Conservation (phyloP, 2,888 invertebrate species). For the Caradrina kadenii region DNA sequence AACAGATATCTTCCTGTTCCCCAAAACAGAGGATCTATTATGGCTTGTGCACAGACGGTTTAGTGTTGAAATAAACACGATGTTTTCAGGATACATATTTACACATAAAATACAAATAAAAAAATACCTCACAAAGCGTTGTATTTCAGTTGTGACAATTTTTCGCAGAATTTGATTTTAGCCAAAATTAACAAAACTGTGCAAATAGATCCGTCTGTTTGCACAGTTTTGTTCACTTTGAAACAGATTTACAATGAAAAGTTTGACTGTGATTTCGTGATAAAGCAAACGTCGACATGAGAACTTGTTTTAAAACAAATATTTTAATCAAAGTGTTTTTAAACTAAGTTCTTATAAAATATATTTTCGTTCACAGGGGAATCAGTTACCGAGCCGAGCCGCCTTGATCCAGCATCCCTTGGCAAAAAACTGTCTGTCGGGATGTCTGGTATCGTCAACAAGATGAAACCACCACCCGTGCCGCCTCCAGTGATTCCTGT, state of each 20-base stretch:
- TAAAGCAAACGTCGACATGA: too few relatives aligned
- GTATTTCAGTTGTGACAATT: background rate
- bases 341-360: background rate
- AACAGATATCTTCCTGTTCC: too few relatives aligned
- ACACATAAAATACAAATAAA: too few relatives aligned
- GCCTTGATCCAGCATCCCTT: slow-evolving; percentile 58
- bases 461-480: slow-evolving; percentile 65
- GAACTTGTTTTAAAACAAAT: too few relatives aligned
- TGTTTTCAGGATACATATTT: too few relatives aligned
- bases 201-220: background rate
- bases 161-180: background rate
- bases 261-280: too few relatives aligned
- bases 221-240: background rate
- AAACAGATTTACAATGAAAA: background rate
- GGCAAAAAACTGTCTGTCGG: slow-evolving; percentile 63
- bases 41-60: too few relatives aligned
- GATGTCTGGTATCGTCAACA: slow-evolving; percentile 80
- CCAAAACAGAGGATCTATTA: too few relatives aligned
- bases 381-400: slow-evolving; percentile 64
- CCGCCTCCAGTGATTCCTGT: slow-evolving; percentile 63
- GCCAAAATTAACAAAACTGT: background rate
- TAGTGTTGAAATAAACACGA: too few relatives aligned
- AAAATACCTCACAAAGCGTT: too few relatives aligned
- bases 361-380: slow-evolving; percentile 55
- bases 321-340: too few relatives aligned